These are phyloP conservation scores for Temnothorax nylanderi DNA, from an alignment of 1,140 invertebrate genomes.

Conservation along the genomic window DNA sequence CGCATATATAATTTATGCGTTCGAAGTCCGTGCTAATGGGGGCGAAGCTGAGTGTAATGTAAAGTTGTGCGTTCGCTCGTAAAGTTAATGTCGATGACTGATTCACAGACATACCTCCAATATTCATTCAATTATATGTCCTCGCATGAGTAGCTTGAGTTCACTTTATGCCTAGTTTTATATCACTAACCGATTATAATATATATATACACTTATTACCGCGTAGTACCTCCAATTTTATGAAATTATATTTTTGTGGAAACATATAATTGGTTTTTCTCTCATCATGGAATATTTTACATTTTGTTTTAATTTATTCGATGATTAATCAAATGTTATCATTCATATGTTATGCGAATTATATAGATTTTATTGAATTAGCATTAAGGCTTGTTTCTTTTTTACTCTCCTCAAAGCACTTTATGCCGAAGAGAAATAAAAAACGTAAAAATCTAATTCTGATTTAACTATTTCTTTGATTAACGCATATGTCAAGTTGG, in stretches of 20 bases:
- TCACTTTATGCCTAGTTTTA: neutral
- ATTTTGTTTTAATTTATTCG: neutral
- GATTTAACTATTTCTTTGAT: neutral
- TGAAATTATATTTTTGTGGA: neutral
- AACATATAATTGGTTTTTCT: neutral
- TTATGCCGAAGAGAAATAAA: neutral
- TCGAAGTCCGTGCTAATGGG: slow-evolving; percentile 61
- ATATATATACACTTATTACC: neutral
- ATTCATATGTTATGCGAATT: neutral
- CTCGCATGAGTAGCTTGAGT: neutral
- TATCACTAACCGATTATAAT: neutral
- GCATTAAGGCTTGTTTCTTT: neutral
- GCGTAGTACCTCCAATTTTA: neutral
- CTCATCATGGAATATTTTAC: neutral
- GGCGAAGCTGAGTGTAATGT: slow-evolving; percentile 52
- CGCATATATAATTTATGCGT: slow-evolving; percentile 66
- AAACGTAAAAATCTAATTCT: neutral
- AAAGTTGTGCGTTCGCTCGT: slow-evolving; percentile 48
- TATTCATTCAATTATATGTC: slow-evolving; percentile 26
- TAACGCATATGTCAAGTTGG: neutral
- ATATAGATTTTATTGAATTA: neutral
- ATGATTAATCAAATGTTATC: neutral
- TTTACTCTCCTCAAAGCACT: neutral
- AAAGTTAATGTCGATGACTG: slow-evolving; percentile 38
- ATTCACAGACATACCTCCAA: slow-evolving; percentile 41